Evolutionary conservation across 2,797 vertebrate genomes (phyloP).

Genomic region (Notoglanidium macrostoma): DNA sequence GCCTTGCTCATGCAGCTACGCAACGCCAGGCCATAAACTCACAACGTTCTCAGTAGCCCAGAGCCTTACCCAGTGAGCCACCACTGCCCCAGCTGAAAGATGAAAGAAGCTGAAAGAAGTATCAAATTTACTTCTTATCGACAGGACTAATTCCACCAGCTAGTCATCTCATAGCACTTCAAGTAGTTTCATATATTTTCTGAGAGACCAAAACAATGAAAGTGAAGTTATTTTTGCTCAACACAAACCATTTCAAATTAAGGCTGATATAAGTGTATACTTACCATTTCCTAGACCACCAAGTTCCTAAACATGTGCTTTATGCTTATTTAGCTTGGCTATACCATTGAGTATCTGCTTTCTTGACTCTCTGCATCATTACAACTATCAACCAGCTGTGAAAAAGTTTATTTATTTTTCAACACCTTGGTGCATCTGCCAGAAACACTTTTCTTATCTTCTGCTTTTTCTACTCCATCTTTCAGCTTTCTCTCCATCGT

Average conservation of each 20-base stretch:
- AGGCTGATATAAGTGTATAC: neutral
- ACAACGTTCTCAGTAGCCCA: neutral
- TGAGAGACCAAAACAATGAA: neutral
- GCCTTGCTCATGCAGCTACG: neutral
- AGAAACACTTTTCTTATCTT: neutral
- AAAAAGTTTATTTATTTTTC: slow-evolving; percentile 16
- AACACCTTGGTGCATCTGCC: slow-evolving; percentile 15
- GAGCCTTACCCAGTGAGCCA: neutral
- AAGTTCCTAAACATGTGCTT: neutral
- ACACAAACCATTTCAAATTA: neutral
- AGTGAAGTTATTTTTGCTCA: neutral
- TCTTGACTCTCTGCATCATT: neutral
- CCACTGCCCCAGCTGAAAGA: neutral
- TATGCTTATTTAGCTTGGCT: neutral
- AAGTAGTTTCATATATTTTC: neutral
- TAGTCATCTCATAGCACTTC: neutral
- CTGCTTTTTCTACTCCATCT: neutral
- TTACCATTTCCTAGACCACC: neutral
- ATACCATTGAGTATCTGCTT: neutral
- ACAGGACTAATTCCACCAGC: neutral
- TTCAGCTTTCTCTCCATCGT: neutral
- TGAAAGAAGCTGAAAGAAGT: neutral
- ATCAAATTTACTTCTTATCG: neutral
- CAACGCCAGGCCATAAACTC: neutral
- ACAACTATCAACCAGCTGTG: neutral